Conservation (phyloP, 1,140 invertebrate genomes). For the Popillia japonica region DNA sequence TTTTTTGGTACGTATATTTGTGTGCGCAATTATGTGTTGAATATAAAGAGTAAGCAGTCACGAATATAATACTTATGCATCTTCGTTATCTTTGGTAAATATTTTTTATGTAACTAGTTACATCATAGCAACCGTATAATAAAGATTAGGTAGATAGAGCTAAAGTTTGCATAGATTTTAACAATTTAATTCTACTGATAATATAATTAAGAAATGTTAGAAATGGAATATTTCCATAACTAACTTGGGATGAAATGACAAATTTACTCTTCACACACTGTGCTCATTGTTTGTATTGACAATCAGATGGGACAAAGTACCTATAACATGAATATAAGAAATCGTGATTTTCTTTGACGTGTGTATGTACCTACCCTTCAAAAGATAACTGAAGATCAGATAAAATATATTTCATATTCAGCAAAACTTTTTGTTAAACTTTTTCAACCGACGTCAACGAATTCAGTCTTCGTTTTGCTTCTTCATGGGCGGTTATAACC, state of each 20-base stretch:
- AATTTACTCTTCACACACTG: neutral
- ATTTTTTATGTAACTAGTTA: constrained; percentile 31
- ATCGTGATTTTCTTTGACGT: too few species aligned
- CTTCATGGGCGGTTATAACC: too few species aligned
- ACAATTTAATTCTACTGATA: neutral
- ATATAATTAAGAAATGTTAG: neutral
- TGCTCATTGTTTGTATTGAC: neutral
- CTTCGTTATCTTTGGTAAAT: neutral
- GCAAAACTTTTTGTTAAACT: too few species aligned
- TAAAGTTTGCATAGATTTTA: constrained; percentile 22
- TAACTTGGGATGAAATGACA: neutral
- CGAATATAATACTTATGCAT: neutral
- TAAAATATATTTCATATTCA: too few species aligned
- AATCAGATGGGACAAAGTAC: too few species aligned
- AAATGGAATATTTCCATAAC: neutral
- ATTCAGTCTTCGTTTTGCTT: too few species aligned
- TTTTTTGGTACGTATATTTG: neutral
- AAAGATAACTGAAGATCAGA: too few species aligned
- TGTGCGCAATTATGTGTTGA: constrained; percentile 2
- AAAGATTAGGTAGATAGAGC: neutral
- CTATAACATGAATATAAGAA: too few species aligned
- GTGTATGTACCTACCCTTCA: too few species aligned
- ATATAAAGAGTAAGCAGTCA: neutral
- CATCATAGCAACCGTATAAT: constrained; percentile 26
- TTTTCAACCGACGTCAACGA: too few species aligned